Conservation (phyloP, 2,888 invertebrate genomes). For the Odontocerum albicorne region DNA sequence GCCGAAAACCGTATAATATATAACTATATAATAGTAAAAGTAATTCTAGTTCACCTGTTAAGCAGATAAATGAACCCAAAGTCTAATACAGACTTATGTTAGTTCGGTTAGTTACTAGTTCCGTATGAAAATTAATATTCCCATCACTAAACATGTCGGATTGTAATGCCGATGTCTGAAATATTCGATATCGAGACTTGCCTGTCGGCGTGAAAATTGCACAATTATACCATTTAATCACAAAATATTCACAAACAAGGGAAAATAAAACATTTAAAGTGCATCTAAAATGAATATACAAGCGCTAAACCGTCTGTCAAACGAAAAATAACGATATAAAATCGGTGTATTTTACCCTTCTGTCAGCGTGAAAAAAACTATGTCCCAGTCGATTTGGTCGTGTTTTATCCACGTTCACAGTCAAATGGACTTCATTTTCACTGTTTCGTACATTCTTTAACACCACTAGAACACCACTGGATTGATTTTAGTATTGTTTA, state of each 20-base stretch:
- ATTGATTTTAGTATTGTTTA: slow-evolving; percentile 43
- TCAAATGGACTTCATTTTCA: slow-evolving; percentile 51
- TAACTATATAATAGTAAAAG: too few relatives aligned
- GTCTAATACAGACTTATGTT: not conserved
- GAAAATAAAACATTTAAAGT: not conserved
- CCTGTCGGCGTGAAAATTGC: slow-evolving; percentile 5
- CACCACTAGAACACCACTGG: slow-evolving; percentile 50
- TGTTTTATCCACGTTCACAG: slow-evolving; percentile 52
- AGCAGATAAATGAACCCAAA: too few relatives aligned
- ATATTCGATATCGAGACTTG: slow-evolving; percentile 17
- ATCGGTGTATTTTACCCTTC: slow-evolving; percentile 55
- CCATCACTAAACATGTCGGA: slow-evolving; percentile 3
- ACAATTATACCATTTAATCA: not conserved
- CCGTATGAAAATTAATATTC: too few relatives aligned
- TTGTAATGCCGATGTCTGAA: slow-evolving; percentile 12
- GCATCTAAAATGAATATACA: slow-evolving; percentile 6
- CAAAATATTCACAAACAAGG: not conserved
- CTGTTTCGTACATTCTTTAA: slow-evolving; percentile 60
- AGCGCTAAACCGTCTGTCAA: slow-evolving; percentile 21
- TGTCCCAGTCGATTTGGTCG: slow-evolving; percentile 46
- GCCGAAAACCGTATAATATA: too few relatives aligned
- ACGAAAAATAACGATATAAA: slow-evolving; percentile 14
- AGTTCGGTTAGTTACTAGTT: too few relatives aligned
- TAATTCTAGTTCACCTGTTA: too few relatives aligned
- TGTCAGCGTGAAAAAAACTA: slow-evolving; percentile 52